These are phyloP conservation scores for Andrena minutula DNA, from an alignment of 2,888 invertebrate species.

Conservation along the genomic window DNA sequence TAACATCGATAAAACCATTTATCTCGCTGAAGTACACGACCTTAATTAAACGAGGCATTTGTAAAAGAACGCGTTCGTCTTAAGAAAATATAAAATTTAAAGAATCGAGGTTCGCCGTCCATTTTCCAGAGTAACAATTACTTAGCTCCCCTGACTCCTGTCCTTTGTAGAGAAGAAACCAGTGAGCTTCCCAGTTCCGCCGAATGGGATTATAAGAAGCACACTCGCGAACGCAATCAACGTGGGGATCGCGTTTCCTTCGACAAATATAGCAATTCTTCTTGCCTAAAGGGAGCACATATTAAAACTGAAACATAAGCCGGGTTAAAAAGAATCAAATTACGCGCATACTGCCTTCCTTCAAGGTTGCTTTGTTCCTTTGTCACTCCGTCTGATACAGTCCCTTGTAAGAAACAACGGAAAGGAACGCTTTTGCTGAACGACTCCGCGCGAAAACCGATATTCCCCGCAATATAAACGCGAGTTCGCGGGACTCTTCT, in stretches of 20 bases:
- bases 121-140: neutral
- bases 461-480: too few relatives aligned
- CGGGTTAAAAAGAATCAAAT: constrained; percentile 5
- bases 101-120: neutral
- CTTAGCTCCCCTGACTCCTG: neutral
- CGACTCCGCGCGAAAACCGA: too few relatives aligned
- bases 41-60: neutral
- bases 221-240: constrained; percentile 2
- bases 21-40: neutral
- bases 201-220: neutral
- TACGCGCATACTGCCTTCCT: neutral
- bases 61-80: neutral
- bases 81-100: neutral
- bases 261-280: neutral
- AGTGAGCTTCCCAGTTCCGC: neutral
- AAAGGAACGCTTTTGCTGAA: neutral
- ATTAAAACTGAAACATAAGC: constrained; percentile 15
- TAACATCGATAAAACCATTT: neutral
- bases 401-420: neutral
- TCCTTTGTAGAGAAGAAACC: neutral
- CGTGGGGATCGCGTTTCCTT: neutral
- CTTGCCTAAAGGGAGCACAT: neutral
- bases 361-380: neutral
- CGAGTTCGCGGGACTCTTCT: too few relatives aligned
- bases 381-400: constrained; percentile 2